Evolutionary conservation across 2,797 vertebrate species (phyloP).

Genomic region (Sebastes steindachneri): DNA sequence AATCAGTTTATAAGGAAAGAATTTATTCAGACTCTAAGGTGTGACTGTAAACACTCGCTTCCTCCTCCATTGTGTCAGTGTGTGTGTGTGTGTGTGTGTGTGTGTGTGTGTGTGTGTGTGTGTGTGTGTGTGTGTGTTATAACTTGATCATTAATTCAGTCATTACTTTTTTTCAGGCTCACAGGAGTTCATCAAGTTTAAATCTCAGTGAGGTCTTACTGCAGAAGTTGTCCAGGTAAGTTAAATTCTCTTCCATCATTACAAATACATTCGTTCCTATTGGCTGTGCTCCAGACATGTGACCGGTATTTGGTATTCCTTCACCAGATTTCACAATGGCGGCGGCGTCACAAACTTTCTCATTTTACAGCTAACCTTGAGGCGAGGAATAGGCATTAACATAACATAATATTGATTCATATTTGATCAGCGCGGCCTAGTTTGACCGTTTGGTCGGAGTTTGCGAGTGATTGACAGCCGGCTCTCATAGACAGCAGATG

Average conservation of each 20-base stretch:
- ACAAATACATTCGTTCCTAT: background rate
- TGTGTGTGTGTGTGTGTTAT: background rate
- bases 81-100: background rate
- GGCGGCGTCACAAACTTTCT: too few species aligned
- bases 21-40: conserved; percentile 7
- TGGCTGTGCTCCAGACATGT: too few species aligned
- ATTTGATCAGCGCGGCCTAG: too few species aligned
- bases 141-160: background rate
- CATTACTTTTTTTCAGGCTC: background rate
- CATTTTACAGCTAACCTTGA: too few species aligned
- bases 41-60: conserved; percentile 31
- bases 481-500: too few species aligned
- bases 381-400: too few species aligned
- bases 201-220: background rate
- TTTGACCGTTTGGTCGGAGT: too few species aligned
- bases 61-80: conserved; percentile 3
- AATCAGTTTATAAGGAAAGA: conserved; percentile 21
- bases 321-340: too few species aligned
- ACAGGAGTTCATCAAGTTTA: conserved; percentile 15
- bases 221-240: background rate
- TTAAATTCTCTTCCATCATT: background rate
- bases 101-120: background rate
- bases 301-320: too few species aligned
- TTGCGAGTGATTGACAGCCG: too few species aligned
- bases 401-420: too few species aligned